A percentile compares a stretch with the other conserved stretches of the same genome.
These are phyloP conservation scores for Trichopria drosophilae DNA, from an alignment of 2,888 invertebrate genomes.

Conservation along the genomic window DNA sequence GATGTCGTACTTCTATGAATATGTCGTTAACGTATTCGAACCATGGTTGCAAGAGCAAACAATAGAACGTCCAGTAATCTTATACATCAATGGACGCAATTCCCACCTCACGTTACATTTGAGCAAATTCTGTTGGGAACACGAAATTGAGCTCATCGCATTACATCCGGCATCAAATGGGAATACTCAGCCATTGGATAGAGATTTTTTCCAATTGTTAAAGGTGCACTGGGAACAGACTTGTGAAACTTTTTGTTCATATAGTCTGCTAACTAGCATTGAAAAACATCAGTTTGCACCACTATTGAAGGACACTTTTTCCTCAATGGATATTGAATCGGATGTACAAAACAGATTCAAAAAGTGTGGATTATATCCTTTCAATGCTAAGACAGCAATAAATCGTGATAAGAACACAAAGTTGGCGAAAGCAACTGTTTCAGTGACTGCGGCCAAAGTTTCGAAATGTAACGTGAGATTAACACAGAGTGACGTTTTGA, in stretches of 20 bases:
- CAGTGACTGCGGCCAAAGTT: too few relatives aligned
- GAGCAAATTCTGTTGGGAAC: slow-evolving; percentile 36
- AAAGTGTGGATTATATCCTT: slow-evolving; percentile 22
- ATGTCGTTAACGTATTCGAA: slow-evolving; percentile 46
- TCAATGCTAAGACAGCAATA: slow-evolving; percentile 16
- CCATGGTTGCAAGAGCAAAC: slow-evolving; percentile 38
- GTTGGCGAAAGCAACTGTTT: too few relatives aligned
- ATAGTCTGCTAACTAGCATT: neutral
- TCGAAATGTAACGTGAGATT: too few relatives aligned
- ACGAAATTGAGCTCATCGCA: slow-evolving; percentile 36
- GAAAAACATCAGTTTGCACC: neutral
- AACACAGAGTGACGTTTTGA: too few relatives aligned
- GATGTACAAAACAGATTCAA: slow-evolving; percentile 21
- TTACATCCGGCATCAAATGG: slow-evolving; percentile 33
- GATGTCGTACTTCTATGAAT: slow-evolving; percentile 52
- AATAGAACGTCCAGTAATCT: slow-evolving; percentile 39
- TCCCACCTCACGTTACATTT: slow-evolving; percentile 30
- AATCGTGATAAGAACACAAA: too few relatives aligned
- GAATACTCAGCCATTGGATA: slow-evolving; percentile 40
- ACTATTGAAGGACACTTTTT: slow-evolving; percentile 8
- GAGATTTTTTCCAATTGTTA: slow-evolving; percentile 27
- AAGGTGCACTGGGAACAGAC: slow-evolving; percentile 3
- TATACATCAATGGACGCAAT: slow-evolving; percentile 41
- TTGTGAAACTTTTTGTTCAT: neutral
- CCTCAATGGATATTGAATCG: neutral